phyloP scores from a whole-genome alignment of 2,797 vertebrate genomes.

The Sarcoramphus papa region DNA sequence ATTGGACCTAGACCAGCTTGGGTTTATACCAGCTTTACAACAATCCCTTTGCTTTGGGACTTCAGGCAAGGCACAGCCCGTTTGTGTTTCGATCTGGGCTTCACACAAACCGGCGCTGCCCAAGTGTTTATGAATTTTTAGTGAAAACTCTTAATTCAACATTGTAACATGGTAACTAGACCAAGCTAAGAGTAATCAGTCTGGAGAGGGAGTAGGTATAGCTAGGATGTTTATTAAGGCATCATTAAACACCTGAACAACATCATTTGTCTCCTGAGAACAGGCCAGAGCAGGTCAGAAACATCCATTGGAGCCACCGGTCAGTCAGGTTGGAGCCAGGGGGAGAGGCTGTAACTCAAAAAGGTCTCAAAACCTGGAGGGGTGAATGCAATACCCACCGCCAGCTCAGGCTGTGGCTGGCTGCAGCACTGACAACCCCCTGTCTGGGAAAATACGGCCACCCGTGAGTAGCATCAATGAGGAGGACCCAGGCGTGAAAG shows the following conservation, averaged over 20 bases:
- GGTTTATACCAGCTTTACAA: not conserved
- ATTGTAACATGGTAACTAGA: not conserved
- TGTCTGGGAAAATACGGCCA: not conserved
- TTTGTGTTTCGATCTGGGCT: not conserved
- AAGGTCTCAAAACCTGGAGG: not conserved
- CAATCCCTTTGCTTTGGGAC: not conserved
- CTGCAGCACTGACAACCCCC: not conserved
- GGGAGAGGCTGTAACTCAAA: not conserved
- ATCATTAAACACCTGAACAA: not conserved
- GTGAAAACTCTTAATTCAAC: not conserved
- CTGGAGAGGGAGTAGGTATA: not conserved
- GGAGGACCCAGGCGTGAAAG: not conserved
- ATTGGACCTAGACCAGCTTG: not conserved
- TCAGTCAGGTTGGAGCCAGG: not conserved
- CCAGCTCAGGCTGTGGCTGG: not conserved
- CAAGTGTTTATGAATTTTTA: not conserved
- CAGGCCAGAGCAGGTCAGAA: not conserved
- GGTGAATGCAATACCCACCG: not conserved
- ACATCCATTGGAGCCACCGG: not conserved
- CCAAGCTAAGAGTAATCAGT: not conserved
- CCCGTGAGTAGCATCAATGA: not conserved
- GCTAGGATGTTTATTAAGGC: not conserved
- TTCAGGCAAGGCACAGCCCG: not conserved
- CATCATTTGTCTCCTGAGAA: not conserved
- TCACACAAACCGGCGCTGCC: not conserved